Base-by-base conservation (phyloP, 2,797 vertebrate genomes). In the Anableps anableps region DNA sequence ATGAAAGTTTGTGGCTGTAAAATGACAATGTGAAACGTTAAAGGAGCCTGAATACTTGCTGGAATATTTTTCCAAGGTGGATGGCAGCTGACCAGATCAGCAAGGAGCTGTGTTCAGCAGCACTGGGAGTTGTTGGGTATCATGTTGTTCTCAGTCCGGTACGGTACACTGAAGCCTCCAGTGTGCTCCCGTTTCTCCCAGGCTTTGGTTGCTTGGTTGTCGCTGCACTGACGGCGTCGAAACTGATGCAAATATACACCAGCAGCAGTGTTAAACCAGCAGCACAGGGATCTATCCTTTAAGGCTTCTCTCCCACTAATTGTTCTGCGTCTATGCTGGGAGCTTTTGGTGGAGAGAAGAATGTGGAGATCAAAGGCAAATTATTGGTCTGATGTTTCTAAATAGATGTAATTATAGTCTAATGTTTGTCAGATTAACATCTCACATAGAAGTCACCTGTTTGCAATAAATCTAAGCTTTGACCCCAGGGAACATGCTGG, bases 381-480 rank as follows among this genome's bases (percentile, higher is more conserved):
- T 86, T 83, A 86, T 89, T 86, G 77, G 85, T 87, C 83, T 82
- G 85, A 88, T 90, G 79, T 86, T 82, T 91, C 79, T 92, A 91
- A 93, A 94, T 91, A 90, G 86, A 87, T 21, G 29, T 94, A 93
- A 95, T 95, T 95, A 90, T 78, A 92, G 91, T 89, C 64, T 45
- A 87, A 87, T 60, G 80, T 41, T 5, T 8, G 80, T 83, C 76
- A 90, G 86, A 92, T 93, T 88, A 92, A 90, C 85, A 71, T 80
- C 68, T 51, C 86, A 76, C 80, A 74, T 81, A 80, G 80, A 86
- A 91, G 90, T 95, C 92, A 93, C 93, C 91, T 93, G 91, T 90
- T 95, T 91, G 83, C 84, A 76, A 91, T 94, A 92, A 94, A 92
- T 93, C 89, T 85, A 8, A 38, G 75, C 76, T 90, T 83, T 87